Evolutionary conservation across 2,888 invertebrate genomes (phyloP), one percentile per base, ranked within the genome.

Genomic region (Cataglyphis livida): DNA sequence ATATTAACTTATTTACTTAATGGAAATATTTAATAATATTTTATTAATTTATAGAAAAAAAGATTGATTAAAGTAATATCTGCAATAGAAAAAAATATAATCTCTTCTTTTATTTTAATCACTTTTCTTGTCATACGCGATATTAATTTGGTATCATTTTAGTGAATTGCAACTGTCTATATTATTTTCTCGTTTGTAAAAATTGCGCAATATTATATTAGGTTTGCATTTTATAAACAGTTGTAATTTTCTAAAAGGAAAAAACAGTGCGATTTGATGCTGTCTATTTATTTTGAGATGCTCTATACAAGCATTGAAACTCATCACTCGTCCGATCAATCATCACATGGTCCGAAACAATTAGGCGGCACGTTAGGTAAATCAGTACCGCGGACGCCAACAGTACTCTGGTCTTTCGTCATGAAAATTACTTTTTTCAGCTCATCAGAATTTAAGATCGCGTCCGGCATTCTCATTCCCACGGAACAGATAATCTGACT

Each of bases 281-380:
- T 21, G 6, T 68, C 28, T 12, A n/a, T 44, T n/a, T 38, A 15
- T 1, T 71, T 73, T 25, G 41, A 71, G 10, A 59, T 12, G 6
- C 15, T 18, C n/a, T 44, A 44, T 5, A 35, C 21, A 7, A 64
- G 62, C 7, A 15, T 3, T 62, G 18, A 48, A 64, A 48, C 10
- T 48, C 32, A 64, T 75, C 18, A 89, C 90, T 84, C 87, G 88
- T 28, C 28, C 84, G 74, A 87, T 90, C 85, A 88, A 90, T 91
- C 91, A 90, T 75, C 74, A 75, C 38, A 41, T 75, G 73, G 83
- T 86, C 84, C 79, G 86, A 87, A 88, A 91, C 87, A 87, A 91
- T 91, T 91, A 91, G 86, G 51, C 78, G 75, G 88, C 82, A 88
- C 89, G 89, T 91, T 91, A 91, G 85, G 57, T 57, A 66, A 68